Evolutionary conservation across 2,888 invertebrate genomes (phyloP).

Genomic region (Macrophya annulata): DNA sequence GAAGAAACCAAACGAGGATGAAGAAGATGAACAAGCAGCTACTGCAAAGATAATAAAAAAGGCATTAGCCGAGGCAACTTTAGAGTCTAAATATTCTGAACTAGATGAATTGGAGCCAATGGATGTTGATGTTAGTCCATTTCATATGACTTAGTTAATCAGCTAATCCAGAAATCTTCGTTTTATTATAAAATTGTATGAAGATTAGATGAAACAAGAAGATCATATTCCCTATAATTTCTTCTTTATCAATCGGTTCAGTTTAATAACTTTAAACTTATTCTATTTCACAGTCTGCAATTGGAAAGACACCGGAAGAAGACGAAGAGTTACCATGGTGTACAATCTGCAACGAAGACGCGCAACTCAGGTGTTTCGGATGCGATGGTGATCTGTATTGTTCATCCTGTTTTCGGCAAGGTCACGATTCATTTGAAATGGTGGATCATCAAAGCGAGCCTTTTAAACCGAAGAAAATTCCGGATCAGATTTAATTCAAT

Average conservation of each 20-base stretch:
- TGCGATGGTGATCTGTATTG: slow-evolving; percentile 93
- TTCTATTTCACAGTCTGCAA: background rate
- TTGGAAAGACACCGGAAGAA: slow-evolving; percentile 49
- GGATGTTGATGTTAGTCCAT: slow-evolving; percentile 67
- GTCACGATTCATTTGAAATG: slow-evolving; percentile 84
- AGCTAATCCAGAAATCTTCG: background rate
- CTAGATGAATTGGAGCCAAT: slow-evolving; percentile 69
- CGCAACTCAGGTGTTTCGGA: slow-evolving; percentile 87
- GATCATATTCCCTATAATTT: background rate
- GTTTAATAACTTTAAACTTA: background rate
- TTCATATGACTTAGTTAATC: background rate
- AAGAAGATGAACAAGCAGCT: slow-evolving; percentile 77
- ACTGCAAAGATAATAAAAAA: slow-evolving; percentile 74
- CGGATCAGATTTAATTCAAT: background rate
- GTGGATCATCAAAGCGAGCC: slow-evolving; percentile 68
- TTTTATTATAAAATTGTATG: background rate
- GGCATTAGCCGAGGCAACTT: slow-evolving; percentile 80
- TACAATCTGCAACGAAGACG: slow-evolving; percentile 92
- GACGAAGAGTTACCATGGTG: slow-evolving; percentile 88
- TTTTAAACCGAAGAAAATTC: slow-evolving; percentile 59
- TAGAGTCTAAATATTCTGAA: slow-evolving; percentile 77
- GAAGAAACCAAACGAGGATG: slow-evolving; percentile 65
- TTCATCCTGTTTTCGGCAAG: slow-evolving; percentile 87
- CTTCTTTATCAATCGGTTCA: background rate
- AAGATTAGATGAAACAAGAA: background rate